Conservation (phyloP, 2,888 invertebrate genomes). For the Apodemia zela region DNA sequence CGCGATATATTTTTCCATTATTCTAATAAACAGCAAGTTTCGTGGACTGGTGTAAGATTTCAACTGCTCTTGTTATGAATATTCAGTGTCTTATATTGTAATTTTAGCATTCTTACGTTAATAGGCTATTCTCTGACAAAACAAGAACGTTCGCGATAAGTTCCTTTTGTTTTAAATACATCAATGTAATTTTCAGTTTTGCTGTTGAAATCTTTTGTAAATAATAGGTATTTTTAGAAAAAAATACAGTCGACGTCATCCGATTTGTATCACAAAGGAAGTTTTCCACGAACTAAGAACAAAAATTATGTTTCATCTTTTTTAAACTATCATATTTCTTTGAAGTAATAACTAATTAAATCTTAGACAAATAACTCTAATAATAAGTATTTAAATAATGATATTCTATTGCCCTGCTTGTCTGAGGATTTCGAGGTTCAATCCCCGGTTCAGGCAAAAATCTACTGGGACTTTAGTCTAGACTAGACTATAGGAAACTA, state of each 20-base stretch:
- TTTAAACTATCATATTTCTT: neutral
- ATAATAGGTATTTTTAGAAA: neutral
- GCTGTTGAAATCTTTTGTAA: neutral
- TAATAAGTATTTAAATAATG: too few species aligned
- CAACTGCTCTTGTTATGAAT: too few species aligned
- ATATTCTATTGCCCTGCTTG: too few species aligned
- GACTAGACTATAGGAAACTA: too few species aligned
- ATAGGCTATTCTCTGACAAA: neutral
- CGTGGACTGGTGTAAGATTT: neutral
- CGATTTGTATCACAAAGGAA: neutral
- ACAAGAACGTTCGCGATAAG: neutral
- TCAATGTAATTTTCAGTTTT: neutral
- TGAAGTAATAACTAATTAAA: neutral
- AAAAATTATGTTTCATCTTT: neutral
- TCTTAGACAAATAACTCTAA: neutral
- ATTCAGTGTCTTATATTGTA: too few species aligned
- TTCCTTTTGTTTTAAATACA: neutral
- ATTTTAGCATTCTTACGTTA: neutral
- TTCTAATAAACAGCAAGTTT: neutral
- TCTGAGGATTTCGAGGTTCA: too few species aligned
- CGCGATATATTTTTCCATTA: neutral
- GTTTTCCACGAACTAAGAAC: neutral
- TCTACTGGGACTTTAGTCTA: too few species aligned
- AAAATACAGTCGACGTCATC: neutral
- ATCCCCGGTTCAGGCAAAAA: too few species aligned